Percentiles rank a stretch among this genome's conserved stretches.
phyloP scores from a whole-genome alignment of 64 coral and sea anemone species.

The Astreopora myriophthalma region DNA sequence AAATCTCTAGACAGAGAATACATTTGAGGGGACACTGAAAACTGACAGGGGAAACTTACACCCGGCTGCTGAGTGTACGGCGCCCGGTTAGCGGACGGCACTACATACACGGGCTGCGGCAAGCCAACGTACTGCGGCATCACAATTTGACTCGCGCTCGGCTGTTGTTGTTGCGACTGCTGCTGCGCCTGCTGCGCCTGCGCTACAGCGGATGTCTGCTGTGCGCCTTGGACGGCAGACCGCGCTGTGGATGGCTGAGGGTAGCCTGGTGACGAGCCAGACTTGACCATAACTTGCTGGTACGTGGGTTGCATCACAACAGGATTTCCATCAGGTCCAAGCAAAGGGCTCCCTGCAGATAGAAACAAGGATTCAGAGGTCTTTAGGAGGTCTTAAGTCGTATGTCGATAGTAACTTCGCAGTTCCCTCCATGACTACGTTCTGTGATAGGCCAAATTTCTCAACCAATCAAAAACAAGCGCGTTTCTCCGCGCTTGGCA shows the following conservation, averaged over 20 bases:
- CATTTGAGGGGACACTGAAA: background rate
- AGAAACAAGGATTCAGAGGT: background rate
- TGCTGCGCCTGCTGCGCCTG: slow-evolving; percentile 63
- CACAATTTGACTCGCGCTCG: slow-evolving; percentile 71
- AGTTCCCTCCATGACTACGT: no score
- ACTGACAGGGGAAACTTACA: slow-evolving; percentile 23
- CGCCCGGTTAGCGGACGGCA: slow-evolving; percentile 63
- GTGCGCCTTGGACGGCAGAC: slow-evolving; percentile 5
- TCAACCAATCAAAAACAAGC: no score
- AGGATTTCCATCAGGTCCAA: slow-evolving; percentile 84
- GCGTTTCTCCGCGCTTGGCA: no score
- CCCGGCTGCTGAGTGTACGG: slow-evolving; percentile 82
- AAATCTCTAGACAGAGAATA: slow-evolving; percentile 9
- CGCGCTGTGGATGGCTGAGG: slow-evolving; percentile 7
- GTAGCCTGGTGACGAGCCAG: slow-evolving; percentile 29
- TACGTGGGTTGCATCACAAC: slow-evolving; percentile 76
- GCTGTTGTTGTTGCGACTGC: slow-evolving; percentile 21
- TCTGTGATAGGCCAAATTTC: no score
- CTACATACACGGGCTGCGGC: slow-evolving; percentile 78
- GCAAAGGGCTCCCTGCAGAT: slow-evolving; percentile 36
- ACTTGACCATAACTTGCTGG: slow-evolving; percentile 80
- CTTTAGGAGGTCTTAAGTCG: no score
- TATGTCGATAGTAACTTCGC: no score
- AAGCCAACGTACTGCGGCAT: slow-evolving; percentile 84
- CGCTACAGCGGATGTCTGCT: slow-evolving; percentile 54